These are phyloP conservation scores for Atrina japonica DNA, from an alignment of 2,888 invertebrate genomes.

Conservation along the genomic window DNA sequence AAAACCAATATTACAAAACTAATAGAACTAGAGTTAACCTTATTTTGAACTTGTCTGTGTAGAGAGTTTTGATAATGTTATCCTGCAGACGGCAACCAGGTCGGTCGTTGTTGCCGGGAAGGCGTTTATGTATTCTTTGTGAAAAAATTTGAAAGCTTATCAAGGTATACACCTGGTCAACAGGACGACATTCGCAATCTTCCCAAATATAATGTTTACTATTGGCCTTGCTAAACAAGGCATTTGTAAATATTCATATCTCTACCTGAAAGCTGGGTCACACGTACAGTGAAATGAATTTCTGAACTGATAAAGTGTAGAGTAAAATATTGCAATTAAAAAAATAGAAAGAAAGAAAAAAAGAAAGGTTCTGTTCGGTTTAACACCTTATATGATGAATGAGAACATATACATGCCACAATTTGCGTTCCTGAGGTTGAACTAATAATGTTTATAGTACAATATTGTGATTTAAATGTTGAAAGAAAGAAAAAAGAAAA, in stretches of 20 bases:
- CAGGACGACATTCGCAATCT: slow-evolving; percentile 26
- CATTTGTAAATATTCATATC: slow-evolving; percentile 25
- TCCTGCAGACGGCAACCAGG: slow-evolving; percentile 24
- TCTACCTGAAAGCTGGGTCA: slow-evolving; percentile 17
- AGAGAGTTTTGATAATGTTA: not conserved
- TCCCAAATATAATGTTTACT: slow-evolving; percentile 31
- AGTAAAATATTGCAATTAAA: not conserved
- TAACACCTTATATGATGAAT: no score
- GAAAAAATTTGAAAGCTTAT: slow-evolving; percentile 37
- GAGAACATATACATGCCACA: no score
- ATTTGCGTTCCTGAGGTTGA: no score
- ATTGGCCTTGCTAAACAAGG: slow-evolving; percentile 21
- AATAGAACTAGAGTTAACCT: no score
- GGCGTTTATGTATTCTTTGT: slow-evolving; percentile 23
- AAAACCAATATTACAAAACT: no score
- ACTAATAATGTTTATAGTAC: no score
- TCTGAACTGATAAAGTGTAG: slow-evolving; percentile 23
- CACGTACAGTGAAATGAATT: slow-evolving; percentile 31
- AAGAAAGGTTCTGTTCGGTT: no score
- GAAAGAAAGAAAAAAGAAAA: no score
- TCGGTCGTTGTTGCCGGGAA: slow-evolving; percentile 29
- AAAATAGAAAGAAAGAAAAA: no score
- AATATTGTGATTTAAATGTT: no score
- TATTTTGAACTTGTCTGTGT: no score
- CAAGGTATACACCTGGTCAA: slow-evolving; percentile 28